A percentile compares a stretch with the other conserved stretches of the same genome.
phyloP scores from a whole-genome alignment of 2,888 invertebrate genomes.

The Drosophila emarginata region DNA sequence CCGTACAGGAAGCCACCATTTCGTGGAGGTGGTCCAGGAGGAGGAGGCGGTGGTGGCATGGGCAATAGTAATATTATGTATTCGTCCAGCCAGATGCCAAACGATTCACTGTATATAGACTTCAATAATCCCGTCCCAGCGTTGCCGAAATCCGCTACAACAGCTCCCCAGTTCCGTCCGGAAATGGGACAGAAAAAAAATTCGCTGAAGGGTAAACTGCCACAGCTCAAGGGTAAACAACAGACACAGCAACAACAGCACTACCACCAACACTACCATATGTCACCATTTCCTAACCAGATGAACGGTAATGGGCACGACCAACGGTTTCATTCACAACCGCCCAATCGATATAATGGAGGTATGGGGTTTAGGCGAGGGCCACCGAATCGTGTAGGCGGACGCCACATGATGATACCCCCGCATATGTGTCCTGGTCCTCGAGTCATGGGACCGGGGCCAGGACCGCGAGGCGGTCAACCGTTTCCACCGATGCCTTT shows the following conservation, averaged over 20 bases:
- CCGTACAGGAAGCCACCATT: constrained; percentile 72
- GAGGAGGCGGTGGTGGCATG: constrained; percentile 33
- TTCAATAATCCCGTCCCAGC: constrained; percentile 79
- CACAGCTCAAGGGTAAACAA: constrained; percentile 38
- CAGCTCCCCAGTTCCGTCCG: background rate
- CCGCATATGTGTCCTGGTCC: constrained; percentile 58
- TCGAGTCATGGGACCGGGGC: constrained; percentile 25
- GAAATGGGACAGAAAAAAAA: constrained; percentile 58
- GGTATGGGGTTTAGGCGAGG: constrained; percentile 45
- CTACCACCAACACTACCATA: constrained; percentile 26
- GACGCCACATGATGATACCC: constrained; percentile 57
- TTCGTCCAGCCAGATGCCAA: constrained; percentile 81
- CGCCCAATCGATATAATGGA: constrained; percentile 44
- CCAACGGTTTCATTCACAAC: constrained; percentile 50
- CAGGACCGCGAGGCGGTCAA: constrained; percentile 49
- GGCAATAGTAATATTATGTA: constrained; percentile 76
- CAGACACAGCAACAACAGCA: constrained; percentile 22
- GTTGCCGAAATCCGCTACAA: constrained; percentile 3
- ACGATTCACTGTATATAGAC: constrained; percentile 82
- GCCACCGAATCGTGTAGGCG: constrained; percentile 42
- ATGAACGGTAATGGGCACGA: constrained; percentile 32
- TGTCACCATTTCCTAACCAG: constrained; percentile 10
- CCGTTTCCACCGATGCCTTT: constrained; percentile 66
- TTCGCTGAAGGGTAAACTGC: constrained; percentile 51
- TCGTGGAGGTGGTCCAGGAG: constrained; percentile 19